Conservation (phyloP, 1,140 invertebrate genomes). For the Drosophila pallidifrons region DNA sequence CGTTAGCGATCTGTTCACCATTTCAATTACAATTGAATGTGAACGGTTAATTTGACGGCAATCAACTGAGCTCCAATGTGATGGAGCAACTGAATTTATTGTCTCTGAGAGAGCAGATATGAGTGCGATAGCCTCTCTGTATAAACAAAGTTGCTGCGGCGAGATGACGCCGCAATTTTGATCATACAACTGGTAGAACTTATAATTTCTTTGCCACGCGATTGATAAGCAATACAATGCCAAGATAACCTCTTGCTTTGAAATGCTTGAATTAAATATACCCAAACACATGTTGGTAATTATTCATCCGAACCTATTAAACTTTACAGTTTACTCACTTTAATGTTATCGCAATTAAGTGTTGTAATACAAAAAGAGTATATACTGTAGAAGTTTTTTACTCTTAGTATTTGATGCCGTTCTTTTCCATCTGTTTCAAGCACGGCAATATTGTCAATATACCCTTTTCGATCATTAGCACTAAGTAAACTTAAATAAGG, state of each 20-base stretch:
- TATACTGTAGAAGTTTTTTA: no score
- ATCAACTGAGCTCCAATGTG: neutral
- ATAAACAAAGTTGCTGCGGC: conserved; percentile 1
- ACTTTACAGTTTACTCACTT: no score
- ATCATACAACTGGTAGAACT: neutral
- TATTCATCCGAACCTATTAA: no score
- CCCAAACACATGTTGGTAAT: neutral
- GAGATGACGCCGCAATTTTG: conserved; percentile 2
- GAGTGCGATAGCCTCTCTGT: neutral
- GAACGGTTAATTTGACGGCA: neutral
- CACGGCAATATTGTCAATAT: no score
- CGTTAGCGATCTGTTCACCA: neutral
- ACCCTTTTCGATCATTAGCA: no score
- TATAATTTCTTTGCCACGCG: no score
- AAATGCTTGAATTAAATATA: neutral
- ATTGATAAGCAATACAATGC: neutral
- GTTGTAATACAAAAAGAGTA: no score
- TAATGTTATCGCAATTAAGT: no score
- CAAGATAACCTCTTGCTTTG: neutral
- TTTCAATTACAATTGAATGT: neutral
- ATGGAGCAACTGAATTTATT: neutral
- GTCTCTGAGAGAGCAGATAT: neutral
- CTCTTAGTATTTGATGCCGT: no score
- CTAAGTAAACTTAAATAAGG: no score
- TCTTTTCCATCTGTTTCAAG: no score